A percentile compares a stretch with the other conserved stretches of the same genome.
phyloP scores from a whole-genome alignment of 1,140 invertebrate species.

The Lucilia cuprina region DNA sequence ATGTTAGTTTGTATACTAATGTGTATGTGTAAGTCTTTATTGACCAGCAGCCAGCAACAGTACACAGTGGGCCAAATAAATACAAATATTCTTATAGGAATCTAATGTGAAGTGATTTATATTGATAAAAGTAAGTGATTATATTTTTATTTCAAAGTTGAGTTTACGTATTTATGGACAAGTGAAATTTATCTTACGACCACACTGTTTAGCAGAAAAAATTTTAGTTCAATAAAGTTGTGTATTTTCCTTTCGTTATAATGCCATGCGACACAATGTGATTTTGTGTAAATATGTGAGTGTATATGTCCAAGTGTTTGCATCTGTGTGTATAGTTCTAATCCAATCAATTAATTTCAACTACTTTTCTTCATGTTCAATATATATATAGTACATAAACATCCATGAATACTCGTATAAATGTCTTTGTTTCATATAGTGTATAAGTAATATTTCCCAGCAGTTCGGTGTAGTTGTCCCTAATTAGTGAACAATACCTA shows the following conservation, averaged over 20 bases:
- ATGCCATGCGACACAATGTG: neutral
- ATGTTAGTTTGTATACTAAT: neutral
- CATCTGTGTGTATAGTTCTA: neutral
- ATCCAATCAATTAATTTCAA: slow-evolving; percentile 35
- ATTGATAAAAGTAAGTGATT: too few species aligned
- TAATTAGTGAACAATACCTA: too few species aligned
- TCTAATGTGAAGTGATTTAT: too few species aligned
- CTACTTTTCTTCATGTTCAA: slow-evolving; percentile 22
- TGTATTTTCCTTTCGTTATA: neutral
- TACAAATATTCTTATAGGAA: too few species aligned
- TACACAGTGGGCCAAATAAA: too few species aligned
- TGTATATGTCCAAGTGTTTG: neutral
- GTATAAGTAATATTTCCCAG: too few species aligned
- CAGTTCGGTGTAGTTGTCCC: too few species aligned
- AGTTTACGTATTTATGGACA: too few species aligned
- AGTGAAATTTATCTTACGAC: too few species aligned
- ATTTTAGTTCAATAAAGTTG: neutral
- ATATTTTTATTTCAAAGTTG: too few species aligned
- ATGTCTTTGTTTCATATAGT: too few species aligned
- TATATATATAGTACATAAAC: neutral
- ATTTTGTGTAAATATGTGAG: neutral
- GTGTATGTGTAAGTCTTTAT: neutral
- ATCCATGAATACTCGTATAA: neutral
- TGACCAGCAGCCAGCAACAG: neutral
- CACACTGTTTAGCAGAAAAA: too few species aligned